Evolutionary conservation across 2,888 invertebrate species (phyloP), one percentile per base, ranked within the genome.

Genomic region (Drosophila algonquin): DNA sequence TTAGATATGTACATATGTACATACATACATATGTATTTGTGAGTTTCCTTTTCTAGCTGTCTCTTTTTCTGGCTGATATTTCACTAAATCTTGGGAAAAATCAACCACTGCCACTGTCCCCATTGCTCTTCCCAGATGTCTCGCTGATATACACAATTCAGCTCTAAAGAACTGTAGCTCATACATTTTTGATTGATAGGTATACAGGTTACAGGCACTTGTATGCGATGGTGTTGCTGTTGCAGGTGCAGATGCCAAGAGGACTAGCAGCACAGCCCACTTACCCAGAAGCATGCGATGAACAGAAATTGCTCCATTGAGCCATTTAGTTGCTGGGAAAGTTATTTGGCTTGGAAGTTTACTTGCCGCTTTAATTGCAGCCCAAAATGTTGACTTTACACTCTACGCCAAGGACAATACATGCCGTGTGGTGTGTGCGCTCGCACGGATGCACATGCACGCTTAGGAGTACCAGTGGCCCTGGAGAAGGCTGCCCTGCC

Each of bases 321-420:
- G 6, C 24, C 18, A 18, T 10, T n/a, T 32, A 24, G 1, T 30
- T 14, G 8, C 8, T 6, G 30, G 12, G n/a, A 45, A 32, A 18
- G 44, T 18, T 24, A 50, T 57, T 58, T 54, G 57, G 32, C 47
- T 30, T 9, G 50, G 30, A 45, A 71, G 82, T 84, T 81, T 84
- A 79, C 80, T 81, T 76, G 76, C 68, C 57, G 75, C 80, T 76
- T 84, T 84, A 84, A 84, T 84, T 84, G 87, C 82, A 73, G 64
- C 79, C 79, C 82, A 80, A 87, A 84, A 81, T 87, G 79, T 84
- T 84, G 80, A 87, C 79, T 87, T 87, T 80, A 81, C 85, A 79
- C 81, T 87, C 73, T 78, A 71, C 73, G 73, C 75, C 76, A 79
- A 69, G 63, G 72, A 6, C 40, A 48, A 47, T 30, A 16, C 52